Evolutionary conservation across 2,113 vertebrate genomes (phyloP).

Genomic region (Ptilorrhoa leucosticta): DNA sequence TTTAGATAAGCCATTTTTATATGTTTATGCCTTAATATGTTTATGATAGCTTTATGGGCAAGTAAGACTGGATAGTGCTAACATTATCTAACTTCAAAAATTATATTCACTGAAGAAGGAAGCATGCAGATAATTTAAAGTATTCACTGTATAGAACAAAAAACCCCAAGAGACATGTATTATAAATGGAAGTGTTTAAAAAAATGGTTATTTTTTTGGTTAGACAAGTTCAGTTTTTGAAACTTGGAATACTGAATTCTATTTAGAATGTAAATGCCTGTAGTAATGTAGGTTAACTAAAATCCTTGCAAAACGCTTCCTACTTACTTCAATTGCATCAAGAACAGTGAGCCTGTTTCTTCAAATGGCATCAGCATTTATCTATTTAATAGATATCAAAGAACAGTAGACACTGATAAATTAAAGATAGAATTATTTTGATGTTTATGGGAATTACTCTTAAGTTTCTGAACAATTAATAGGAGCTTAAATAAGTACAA

Average conservation of each 20-base stretch:
- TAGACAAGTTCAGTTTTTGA: neutral
- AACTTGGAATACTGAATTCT: neutral
- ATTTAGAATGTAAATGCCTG: neutral
- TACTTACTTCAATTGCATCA: neutral
- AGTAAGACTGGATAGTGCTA: neutral
- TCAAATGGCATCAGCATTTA: neutral
- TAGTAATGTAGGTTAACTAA: neutral
- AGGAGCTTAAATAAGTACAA: neutral
- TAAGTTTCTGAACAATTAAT: neutral
- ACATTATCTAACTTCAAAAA: neutral
- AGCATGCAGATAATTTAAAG: neutral
- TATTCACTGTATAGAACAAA: neutral
- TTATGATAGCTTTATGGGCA: neutral
- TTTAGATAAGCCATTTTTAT: neutral
- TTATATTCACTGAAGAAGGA: neutral
- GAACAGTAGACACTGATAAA: neutral
- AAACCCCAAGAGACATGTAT: accelerated
- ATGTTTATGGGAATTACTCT: neutral
- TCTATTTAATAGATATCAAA: neutral
- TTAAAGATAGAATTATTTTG: neutral
- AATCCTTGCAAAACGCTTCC: neutral
- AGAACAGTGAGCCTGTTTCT: neutral
- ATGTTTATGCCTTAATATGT: neutral
- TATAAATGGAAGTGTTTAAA: neutral
- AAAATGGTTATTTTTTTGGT: neutral